These are phyloP conservation scores for Sinohyriopsis cumingii DNA, from an alignment of 2,888 invertebrate genomes.

Conservation along the genomic window DNA sequence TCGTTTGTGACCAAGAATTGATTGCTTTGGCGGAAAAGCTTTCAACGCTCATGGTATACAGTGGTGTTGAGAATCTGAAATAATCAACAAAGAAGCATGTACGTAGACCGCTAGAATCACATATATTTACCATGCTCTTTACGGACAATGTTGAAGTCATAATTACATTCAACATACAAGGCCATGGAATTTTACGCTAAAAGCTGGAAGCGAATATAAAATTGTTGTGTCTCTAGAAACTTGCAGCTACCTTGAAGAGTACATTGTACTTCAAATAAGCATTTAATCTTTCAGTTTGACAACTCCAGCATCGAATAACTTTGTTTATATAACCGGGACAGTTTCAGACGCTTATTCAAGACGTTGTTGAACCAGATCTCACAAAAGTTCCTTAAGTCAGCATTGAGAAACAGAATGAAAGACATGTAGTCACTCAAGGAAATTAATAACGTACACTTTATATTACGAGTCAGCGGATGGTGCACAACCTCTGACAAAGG, in stretches of 20 bases:
- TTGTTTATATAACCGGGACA: conserved; percentile 39
- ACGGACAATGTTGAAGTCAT: conserved; percentile 7
- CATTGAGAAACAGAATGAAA: neutral
- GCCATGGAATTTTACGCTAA: conserved; percentile 25
- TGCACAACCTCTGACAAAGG: neutral
- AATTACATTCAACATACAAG: conserved; percentile 19
- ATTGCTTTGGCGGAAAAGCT: too few relatives aligned
- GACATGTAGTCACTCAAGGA: neutral
- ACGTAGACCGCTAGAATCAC: neutral
- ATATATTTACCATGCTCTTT: neutral
- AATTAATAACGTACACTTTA: too few relatives aligned
- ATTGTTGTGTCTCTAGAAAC: conserved; percentile 30
- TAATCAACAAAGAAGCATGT: too few relatives aligned
- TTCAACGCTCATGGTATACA: too few relatives aligned
- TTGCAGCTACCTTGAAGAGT: conserved; percentile 29
- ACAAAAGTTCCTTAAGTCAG: too few relatives aligned
- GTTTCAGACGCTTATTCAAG: conserved; percentile 38
- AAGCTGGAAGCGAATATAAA: conserved; percentile 21
- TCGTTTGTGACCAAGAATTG: too few relatives aligned
- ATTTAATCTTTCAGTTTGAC: neutral
- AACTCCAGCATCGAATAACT: conserved; percentile 22
- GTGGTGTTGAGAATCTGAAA: neutral
- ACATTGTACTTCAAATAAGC: conserved; percentile 27
- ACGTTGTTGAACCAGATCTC: conserved; percentile 23
- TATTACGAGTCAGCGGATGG: neutral